Base-by-base conservation (phyloP, 1,140 invertebrate species). In the Caenorhabditis brenneri region DNA sequence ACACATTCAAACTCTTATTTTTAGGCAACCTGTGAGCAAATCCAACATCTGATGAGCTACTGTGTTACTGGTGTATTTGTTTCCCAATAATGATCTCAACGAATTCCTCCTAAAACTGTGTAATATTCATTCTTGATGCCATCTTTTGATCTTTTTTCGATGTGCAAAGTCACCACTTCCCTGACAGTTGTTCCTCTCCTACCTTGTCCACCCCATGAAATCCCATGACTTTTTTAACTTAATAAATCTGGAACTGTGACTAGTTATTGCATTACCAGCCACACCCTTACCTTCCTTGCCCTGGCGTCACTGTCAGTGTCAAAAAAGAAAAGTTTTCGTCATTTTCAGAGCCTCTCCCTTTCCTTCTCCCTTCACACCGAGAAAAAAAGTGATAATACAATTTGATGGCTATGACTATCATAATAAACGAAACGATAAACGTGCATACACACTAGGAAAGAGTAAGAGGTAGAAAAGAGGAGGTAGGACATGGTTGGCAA, bases 161-260 rank as follows among this genome's bases (percentile, higher is more conserved):
- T 42, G 65, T 24, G 27, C 3, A 39, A 74, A 42, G 33, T 74
- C 36, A 74, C 15, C 22, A 22, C 24, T 42, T 27, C 65, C 65
- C 36, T 74, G 65, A 74, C 65, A 74, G 2, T 24, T 74, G 65
- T 74, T 42, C 53, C 53, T 74, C 15, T 16, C 16, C 58, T 65
- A 65, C 58, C 58, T 33, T 65, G 5, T 55, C 58, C 29, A 33
- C 58, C 29, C 7, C 33, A 36, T 42, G 36, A 74, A 22, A 42
- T 42, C 36, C 65, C 65, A 74, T 74, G 65, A 74, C 65, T 74
- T 42, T 58, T 58, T n/a, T 74, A n/a, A n/a, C n/a, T n/a, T n/a
- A 74, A 74, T 74, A 74, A 74, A 74, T 74, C 65, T 74, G 65
- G 65, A 74, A 74, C 65, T 74, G 65, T 74, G 29, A 74, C 65